Evolutionary conservation across 2,113 vertebrate species (phyloP).

Genomic region (Coptodon bakossiorum): DNA sequence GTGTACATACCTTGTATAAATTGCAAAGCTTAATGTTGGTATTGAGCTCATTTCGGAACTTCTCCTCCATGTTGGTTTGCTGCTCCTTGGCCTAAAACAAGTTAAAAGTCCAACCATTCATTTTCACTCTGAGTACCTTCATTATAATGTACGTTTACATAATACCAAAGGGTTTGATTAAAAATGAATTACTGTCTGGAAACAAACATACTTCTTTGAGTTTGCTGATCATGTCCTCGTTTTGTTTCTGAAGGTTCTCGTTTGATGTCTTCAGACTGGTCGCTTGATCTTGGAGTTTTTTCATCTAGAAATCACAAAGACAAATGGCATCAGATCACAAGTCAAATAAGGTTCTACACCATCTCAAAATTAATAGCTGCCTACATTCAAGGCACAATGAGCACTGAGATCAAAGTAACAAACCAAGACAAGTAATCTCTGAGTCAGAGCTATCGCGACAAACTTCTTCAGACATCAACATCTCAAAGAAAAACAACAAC

Average conservation of each 20-base stretch:
- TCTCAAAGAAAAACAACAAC: not conserved
- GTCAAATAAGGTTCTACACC: rapidly evolving
- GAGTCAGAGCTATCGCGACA: rapidly evolving
- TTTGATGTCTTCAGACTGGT: constrained; percentile 82
- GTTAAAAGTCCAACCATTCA: not conserved
- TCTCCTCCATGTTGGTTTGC: constrained; percentile 84
- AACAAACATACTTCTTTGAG: constrained; percentile 81
- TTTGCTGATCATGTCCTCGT: constrained; percentile 84
- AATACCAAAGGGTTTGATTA: not conserved
- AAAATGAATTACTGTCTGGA: not conserved
- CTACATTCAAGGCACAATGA: not conserved
- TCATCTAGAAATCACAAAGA: constrained; percentile 68
- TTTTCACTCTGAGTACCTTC: not conserved
- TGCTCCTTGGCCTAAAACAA: constrained; percentile 83
- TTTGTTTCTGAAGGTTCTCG: constrained; percentile 86
- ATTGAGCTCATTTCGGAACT: constrained; percentile 90
- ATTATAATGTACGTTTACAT: rapidly evolving
- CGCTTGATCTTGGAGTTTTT: constrained; percentile 84
- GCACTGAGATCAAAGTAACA: not conserved
- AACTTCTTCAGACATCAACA: rapidly evolving
- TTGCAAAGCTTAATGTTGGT: constrained; percentile 92
- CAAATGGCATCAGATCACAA: not conserved
- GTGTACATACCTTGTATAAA: constrained; percentile 83
- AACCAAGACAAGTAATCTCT: not conserved
- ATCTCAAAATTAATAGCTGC: not conserved